Base-by-base conservation (phyloP, 2,113 vertebrate genomes). In the Oreochromis tanganicae region DNA sequence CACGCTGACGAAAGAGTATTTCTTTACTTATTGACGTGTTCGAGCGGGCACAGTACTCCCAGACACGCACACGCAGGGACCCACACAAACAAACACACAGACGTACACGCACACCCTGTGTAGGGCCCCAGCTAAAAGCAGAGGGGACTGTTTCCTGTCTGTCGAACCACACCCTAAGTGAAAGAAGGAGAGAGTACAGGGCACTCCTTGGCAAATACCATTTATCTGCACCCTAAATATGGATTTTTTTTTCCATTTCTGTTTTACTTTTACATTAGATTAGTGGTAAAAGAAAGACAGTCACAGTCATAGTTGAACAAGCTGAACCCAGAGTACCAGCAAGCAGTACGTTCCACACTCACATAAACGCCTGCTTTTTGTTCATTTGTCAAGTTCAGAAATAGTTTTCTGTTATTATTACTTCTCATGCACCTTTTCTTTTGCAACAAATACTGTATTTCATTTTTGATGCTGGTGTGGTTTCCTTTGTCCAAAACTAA, bases 121-220 rank as follows among this genome's bases (percentile, higher is more conserved):
- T 90, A 91, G 90, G 88, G 92, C 94, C 93, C 83, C 91, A 86
- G 91, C 94, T 95, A 94, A 95, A 95, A 94, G 93, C 94, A 94
- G 93, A 94, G 91, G 91, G 91, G 93, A 93, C 90, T 85, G 80
- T 93, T 95, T 96, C 93, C 95, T 95, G 94, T 93, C 92, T 94
- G 91, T 91, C 16, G 75, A 91, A 92, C 94, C 93, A 94, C 95
- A 88, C 94, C 94, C 92, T 82, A 88, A 86, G 16, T 85, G 73
- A 81, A 91, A 89, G 82, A 91, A 55, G 78, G 80, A 91, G 85
- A 81, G 89, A 87, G 80, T 80, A 83, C 84, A 92, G 80, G 79
- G 86, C 87, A 56, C 85, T 87, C 38, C 91, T 84, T 87, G 80
- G 87, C 91, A 89, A 91, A 92, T 85, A 86, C 81, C 71, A 88